Base-by-base conservation (phyloP, 2,888 invertebrate species). In the Nephrotoma flavescens region DNA sequence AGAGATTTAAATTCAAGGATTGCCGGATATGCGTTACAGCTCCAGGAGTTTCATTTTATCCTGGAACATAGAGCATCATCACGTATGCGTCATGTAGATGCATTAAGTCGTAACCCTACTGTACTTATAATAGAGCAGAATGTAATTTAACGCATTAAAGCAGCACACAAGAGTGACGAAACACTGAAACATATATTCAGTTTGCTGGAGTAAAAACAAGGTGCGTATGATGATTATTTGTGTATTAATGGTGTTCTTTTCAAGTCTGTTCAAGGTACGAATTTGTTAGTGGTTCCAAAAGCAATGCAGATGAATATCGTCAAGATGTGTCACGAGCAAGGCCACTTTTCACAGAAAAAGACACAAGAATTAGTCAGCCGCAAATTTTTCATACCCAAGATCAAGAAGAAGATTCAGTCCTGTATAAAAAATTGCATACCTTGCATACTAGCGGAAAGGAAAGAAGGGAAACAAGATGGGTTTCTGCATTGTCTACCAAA, bases 1-100 rank as follows among this genome's bases (percentile, higher is more conserved):
- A 19, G 19, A 19, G 19, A 19, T 19, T 19, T 19, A 19, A 19
- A 19, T 19, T 19, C 19, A 19, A 19, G 19, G 19, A 19, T 19
- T 1, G 19, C 19, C 19, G 19, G 19, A 19, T 90, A 90, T 90
- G 89, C 89, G 86, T 85, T 90, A n/a, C 85, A 88, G n/a, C 88
- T 90, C 0, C 89, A 90, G 85, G 89, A 90, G 2, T 91, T 88
- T 52, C 89, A 90, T 87, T 89, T 89, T 47, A 87, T 42, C 4
- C 87, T 90, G 12, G 88, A 89, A 86, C 90, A 90, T 88, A 88
- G 90, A 84, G 91, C 91, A 1, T 92, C 89, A 0, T 9, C 42
- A 0, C 87, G 87, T 12, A 90, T 90, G 89, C 85, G 86, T 41
- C 90, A 90, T 87, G 89, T 88, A 0, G 90, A 91, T 88, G 90